phyloP scores from a whole-genome alignment of 2,888 invertebrate species.

The Eupithecia vulgata region DNA sequence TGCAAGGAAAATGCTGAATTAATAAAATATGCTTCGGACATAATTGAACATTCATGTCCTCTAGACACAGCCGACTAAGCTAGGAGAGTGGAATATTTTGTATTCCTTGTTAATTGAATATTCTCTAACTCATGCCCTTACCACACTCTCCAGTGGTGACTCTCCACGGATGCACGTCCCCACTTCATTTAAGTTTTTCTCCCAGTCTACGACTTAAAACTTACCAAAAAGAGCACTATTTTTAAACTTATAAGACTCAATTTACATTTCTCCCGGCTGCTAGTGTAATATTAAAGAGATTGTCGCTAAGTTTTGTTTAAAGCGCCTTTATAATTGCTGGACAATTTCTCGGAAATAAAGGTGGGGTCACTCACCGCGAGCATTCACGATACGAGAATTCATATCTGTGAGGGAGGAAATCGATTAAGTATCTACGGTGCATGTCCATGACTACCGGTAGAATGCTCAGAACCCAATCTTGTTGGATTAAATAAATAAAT shows the following conservation, averaged over 20 bases:
- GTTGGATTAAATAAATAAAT: no score
- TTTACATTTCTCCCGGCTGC: constrained; percentile 51
- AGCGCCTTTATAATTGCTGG: constrained; percentile 33
- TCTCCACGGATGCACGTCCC: constrained; percentile 54
- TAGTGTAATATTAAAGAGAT: constrained; percentile 47
- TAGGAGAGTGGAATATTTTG: not conserved
- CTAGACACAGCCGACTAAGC: not conserved
- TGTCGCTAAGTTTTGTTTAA: constrained; percentile 35
- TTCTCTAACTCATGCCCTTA: not conserved
- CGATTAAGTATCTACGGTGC: no score
- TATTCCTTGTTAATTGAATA: not conserved
- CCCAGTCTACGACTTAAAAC: constrained; percentile 56
- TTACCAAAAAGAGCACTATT: constrained; percentile 58
- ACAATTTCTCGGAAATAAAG: constrained; percentile 18
- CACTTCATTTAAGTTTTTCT: constrained; percentile 65
- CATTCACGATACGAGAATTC: not conserved
- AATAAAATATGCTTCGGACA: not conserved
- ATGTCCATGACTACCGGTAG: no score
- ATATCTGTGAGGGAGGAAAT: not conserved
- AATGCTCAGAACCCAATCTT: no score
- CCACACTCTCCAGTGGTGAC: no score
- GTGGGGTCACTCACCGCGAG: not conserved
- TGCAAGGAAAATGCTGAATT: not conserved
- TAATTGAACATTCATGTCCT: not conserved
- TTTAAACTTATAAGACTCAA: constrained; percentile 45